A percentile compares a stretch with the other conserved stretches of the same genome.
These are phyloP conservation scores for Uria lomvia DNA, from an alignment of 2,113 vertebrate species.

Conservation along the genomic window DNA sequence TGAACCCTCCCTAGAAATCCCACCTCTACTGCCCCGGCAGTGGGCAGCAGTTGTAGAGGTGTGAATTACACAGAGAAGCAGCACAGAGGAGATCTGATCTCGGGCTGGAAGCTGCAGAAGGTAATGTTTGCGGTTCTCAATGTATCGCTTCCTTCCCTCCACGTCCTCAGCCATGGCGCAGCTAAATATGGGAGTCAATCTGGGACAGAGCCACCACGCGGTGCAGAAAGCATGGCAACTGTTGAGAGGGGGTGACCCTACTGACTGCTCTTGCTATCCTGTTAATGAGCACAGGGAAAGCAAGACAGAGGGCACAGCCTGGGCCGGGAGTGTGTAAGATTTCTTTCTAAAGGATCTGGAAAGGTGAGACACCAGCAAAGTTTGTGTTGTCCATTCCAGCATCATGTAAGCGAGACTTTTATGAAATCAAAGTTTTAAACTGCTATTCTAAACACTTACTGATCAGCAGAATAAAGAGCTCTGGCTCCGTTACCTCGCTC, in stretches of 20 bases:
- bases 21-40: not conserved
- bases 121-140: not conserved
- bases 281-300: not conserved
- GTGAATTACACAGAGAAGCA: not conserved
- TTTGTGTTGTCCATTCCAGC: not conserved
- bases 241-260: accelerated
- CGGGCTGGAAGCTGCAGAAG: not conserved
- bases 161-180: not conserved
- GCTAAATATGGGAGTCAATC: not conserved
- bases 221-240: not conserved
- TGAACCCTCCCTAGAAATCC: not conserved
- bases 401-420: not conserved
- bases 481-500: not conserved
- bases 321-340: not conserved
- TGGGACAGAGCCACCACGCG: not conserved
- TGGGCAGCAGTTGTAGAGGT: not conserved
- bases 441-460: not conserved
- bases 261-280: not conserved
- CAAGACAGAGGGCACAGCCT: not conserved
- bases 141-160: not conserved
- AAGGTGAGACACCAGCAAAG: not conserved
- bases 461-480: not conserved
- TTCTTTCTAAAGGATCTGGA: not conserved
- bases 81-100: not conserved
- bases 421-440: not conserved